Conservation (phyloP, 2,113 vertebrate species). For the Hemiscyllium ocellatum region DNA sequence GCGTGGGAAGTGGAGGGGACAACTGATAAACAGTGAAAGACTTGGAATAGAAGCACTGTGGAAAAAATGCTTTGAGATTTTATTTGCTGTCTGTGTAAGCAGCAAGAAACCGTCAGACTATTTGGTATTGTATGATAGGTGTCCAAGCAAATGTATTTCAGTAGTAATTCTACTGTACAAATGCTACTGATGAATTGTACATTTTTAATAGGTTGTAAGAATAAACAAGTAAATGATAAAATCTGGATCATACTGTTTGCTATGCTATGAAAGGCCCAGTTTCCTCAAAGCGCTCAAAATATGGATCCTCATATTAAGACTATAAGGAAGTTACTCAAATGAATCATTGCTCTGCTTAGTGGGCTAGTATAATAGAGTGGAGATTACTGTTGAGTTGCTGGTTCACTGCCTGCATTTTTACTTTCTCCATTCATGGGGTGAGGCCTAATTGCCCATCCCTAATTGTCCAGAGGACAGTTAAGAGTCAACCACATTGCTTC, state of each 20-base stretch:
- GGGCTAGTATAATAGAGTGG: no score
- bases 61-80: background rate
- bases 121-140: constrained; percentile 23
- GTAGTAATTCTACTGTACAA: background rate
- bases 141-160: constrained; percentile 18
- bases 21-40: background rate
- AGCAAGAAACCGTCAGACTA: background rate
- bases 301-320: background rate
- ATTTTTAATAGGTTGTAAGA: constrained; percentile 36
- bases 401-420: no score
- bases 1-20: no score
- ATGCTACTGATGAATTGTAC: constrained; percentile 37
- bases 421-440: no score
- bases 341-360: background rate
- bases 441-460: no score
- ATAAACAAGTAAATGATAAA: background rate
- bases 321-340: background rate
- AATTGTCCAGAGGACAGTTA: no score
- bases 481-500: no score
- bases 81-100: background rate
- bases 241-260: background rate
- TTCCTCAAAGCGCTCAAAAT: background rate
- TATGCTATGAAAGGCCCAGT: background rate
- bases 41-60: background rate
- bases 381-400: no score